Evolutionary conservation across 2,888 invertebrate species (phyloP).

Genomic region (Callosobruchus maculatus): DNA sequence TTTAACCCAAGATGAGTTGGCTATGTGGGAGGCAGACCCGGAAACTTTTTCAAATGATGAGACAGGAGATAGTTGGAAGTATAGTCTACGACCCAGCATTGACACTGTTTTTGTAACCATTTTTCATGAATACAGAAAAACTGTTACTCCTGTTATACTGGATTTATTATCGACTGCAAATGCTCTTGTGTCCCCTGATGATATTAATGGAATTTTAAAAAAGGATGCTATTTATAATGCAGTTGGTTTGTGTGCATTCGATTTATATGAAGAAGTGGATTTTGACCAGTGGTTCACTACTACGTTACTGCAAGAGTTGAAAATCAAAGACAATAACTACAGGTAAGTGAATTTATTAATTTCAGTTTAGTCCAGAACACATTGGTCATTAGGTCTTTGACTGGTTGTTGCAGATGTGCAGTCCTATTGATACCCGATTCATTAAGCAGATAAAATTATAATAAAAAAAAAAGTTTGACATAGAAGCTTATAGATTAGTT

Average conservation of each 20-base stretch:
- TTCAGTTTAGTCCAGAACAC: too few species aligned
- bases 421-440: too few species aligned
- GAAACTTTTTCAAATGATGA: slow-evolving; percentile 88
- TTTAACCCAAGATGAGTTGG: slow-evolving; percentile 77
- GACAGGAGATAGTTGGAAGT: slow-evolving; percentile 91
- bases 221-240: slow-evolving; percentile 95
- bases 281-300: slow-evolving; percentile 90
- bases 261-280: slow-evolving; percentile 87
- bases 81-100: slow-evolving; percentile 84
- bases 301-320: slow-evolving; percentile 76
- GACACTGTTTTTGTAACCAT: slow-evolving; percentile 82
- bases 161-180: slow-evolving; percentile 67
- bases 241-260: slow-evolving; percentile 82
- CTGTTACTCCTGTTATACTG: slow-evolving; percentile 69
- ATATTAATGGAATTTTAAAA: slow-evolving; percentile 73
- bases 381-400: too few species aligned
- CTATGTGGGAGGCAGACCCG: slow-evolving; percentile 85
- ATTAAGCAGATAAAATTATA: too few species aligned
- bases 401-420: too few species aligned
- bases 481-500: too few species aligned
- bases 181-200: slow-evolving; percentile 63
- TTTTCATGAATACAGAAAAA: slow-evolving; percentile 73
- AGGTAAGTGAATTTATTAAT: slow-evolving; percentile 29
- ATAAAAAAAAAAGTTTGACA: too few species aligned
- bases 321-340: slow-evolving; percentile 77